Base-by-base conservation (phyloP, 2,888 invertebrate genomes). In the Watsonalla binaria region DNA sequence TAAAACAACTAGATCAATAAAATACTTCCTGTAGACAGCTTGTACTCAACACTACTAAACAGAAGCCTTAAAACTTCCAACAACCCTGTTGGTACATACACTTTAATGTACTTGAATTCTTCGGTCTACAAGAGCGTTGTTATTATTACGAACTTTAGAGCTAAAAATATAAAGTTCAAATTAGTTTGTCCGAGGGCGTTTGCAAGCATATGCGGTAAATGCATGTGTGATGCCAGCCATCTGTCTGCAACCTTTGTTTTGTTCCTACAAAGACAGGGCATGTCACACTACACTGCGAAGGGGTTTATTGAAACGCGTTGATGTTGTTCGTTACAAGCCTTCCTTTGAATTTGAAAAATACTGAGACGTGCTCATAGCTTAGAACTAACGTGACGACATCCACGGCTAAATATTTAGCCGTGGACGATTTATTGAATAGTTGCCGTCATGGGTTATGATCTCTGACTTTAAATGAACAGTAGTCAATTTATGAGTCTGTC, bases 211-310 rank as follows among this genome's bases (percentile, higher is more conserved):
- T 58, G 54, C 53, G 55, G 11, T 42, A 42, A 65, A 72, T 76
- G 71, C 68, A 77, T 74, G 74, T 78, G 76, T 59, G 76, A 73
- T 63, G 66, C 24, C 51, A 55, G 68, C 71, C 78, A 78, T 75
- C 68, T 79, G 76, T 64, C 61, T 64, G 63, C 54, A 42, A 11
- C 42, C 42, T 42, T 42, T 42, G 42, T 42, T 42, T 42, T 42
- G 42, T 11, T 42, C 42, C 11, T 42, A 42, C 42, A 42, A 11
- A 42, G 42, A 11, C 42, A 42, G 42, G 42, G 42, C 42, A 42
- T 42, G 42, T 5, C 42, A 11, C 42, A 42, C 42, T 42, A 42
- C 42, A 11, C 42, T 42, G 42, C 42, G 11, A 42, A 11, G 42
- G 63, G 59, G 61, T 61, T 62, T 61, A 55, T 54, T 52, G 54